Percentiles rank a stretch among this genome's conserved stretches.
These are phyloP conservation scores for Lepidotrigona ventralis DNA, from an alignment of 1,140 invertebrate species.

Conservation along the genomic window DNA sequence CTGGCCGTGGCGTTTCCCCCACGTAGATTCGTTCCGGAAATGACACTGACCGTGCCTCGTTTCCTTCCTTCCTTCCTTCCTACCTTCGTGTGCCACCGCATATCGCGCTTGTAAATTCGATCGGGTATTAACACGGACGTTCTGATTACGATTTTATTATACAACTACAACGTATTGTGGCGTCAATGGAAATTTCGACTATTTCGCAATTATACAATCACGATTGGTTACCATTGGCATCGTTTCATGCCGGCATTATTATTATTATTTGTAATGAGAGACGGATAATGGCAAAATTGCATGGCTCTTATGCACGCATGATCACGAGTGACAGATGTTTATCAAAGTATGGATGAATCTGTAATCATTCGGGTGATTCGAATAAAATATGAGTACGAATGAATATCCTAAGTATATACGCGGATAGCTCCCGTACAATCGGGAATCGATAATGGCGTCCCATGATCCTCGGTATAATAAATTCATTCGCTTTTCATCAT, in stretches of 20 bases:
- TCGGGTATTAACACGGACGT: conserved; percentile 40
- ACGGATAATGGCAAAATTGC: background rate
- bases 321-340: background rate
- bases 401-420: background rate
- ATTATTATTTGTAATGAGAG: background rate
- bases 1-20: background rate
- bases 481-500: background rate
- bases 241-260: background rate
- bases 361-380: background rate
- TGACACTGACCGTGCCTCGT: conserved; percentile 60
- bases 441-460: background rate
- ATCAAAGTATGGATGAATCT: conserved; percentile 16
- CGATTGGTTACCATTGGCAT: too few species aligned
- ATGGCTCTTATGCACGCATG: background rate
- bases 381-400: conserved; percentile 27
- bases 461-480: background rate
- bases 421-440: background rate
- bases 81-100: conserved; percentile 34
- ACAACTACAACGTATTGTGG: too few species aligned
- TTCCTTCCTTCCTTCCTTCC: conserved; percentile 66
- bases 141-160: background rate
- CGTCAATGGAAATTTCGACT: background rate
- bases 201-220: background rate
- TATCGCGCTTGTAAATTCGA: conserved; percentile 47
- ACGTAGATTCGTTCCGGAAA: conserved; percentile 63